Evolutionary conservation across 1,140 invertebrate species (phyloP).

Genomic region (Choristoneura fumiferana): DNA sequence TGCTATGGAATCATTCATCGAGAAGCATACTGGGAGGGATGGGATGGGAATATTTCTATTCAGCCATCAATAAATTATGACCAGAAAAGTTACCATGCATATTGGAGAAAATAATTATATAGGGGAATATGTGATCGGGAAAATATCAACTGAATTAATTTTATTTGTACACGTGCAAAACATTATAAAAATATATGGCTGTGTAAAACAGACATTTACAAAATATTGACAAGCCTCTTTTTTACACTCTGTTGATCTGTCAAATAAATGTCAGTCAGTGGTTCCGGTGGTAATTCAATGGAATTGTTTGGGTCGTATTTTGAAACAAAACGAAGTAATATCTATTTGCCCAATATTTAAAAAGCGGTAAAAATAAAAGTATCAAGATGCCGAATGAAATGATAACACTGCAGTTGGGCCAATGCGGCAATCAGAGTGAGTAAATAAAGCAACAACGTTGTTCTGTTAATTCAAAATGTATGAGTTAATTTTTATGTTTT

Average conservation of each 20-base stretch:
- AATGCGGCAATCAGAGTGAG: conserved; percentile 99
- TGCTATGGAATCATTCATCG: conserved; percentile 9
- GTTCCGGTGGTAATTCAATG: background rate
- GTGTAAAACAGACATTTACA: background rate
- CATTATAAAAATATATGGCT: too few species aligned
- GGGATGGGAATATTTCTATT: too few species aligned
- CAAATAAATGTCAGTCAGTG: too few species aligned
- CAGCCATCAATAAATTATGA: too few species aligned
- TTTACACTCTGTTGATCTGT: too few species aligned
- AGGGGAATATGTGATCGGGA: too few species aligned
- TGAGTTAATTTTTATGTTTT: too few species aligned
- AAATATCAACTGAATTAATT: too few species aligned
- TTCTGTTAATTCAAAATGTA: conserved; percentile 34
- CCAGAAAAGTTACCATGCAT: too few species aligned
- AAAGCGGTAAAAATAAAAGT: conserved; percentile 22
- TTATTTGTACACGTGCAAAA: too few species aligned
- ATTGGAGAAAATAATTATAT: too few species aligned
- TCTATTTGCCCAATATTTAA: background rate
- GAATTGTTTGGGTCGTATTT: conserved; percentile 6
- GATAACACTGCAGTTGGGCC: conserved; percentile 98
- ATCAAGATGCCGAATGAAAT: conserved; percentile 97
- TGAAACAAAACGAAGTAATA: background rate
- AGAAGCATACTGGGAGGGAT: background rate
- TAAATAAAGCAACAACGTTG: conserved; percentile 21
- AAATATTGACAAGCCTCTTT: too few species aligned